Base-by-base conservation (phyloP, 2,797 vertebrate genomes). In the Megaceryle alcyon region DNA sequence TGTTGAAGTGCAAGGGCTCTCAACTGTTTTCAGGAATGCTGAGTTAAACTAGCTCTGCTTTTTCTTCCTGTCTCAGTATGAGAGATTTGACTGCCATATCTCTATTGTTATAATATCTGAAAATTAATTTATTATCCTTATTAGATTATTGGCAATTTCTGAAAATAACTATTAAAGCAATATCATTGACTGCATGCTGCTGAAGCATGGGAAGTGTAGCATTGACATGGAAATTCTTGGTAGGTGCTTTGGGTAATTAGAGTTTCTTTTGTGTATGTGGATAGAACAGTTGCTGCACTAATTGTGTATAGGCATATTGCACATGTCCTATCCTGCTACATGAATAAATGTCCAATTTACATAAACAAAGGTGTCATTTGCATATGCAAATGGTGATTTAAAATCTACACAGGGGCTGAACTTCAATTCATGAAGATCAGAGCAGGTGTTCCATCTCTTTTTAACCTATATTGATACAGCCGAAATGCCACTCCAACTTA, bases 331-430 rank as follows among this genome's bases (percentile, higher is more conserved):
- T 39, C 82, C 57, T 82, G 33, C 86, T 54, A 37, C 80, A 75
- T 91, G 92, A 90, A 77, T 63, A 84, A 90, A 94, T 59, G 54
- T 11, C 26, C 88, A 60, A 82, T 95, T 95, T 92, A 68, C 71
- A 82, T 93, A 94, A 91, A 93, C 81, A 90, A 33, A 41, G 2
- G 4, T 28, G 25, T 56, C 12, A 82, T 92, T 93, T 93, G 20
- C 78, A 59, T 73, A 72, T 90, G 80, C 70, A 93, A 91, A 93
- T 86, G 6, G 7, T 0, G 21, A 44, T 37, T 88, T 3, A 82
- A 84, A 78, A 71, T 72, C 43, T 86, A 65, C 54, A 17, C 23
- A 84, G 81, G 59, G 88, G 18, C 14, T 88, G 71, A 94, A 82
- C 87, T 88, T 96, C 73, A 75, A 6, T 85, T 91, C 91, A 43